Evolutionary conservation across 1,140 invertebrate species (phyloP).

Genomic region (Rhagoletis pomonella): DNA sequence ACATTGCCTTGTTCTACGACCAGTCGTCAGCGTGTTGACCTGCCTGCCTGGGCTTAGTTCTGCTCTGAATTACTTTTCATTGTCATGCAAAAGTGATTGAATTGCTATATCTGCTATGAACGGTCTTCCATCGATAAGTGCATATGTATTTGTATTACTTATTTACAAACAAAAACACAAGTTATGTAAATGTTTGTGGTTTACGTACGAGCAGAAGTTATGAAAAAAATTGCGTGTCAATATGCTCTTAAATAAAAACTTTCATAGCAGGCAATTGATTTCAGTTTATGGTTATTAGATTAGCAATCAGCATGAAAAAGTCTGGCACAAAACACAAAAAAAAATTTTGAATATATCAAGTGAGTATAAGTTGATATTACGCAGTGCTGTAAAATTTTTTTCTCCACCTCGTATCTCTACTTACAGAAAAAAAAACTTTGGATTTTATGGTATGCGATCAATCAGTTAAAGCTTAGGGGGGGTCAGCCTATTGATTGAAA

Average conservation of each 20-base stretch:
- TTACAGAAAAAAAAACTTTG: too few relatives aligned
- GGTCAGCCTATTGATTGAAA: too few relatives aligned
- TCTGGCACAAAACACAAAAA: background rate
- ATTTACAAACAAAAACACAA: background rate
- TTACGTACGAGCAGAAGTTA: background rate
- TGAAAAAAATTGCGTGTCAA: background rate
- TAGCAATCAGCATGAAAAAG: background rate
- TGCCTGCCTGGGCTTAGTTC: background rate
- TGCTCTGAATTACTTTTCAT: constrained; percentile 14
- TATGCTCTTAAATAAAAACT: background rate
- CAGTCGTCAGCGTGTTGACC: background rate
- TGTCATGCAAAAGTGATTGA: constrained; percentile 14
- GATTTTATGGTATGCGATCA: too few relatives aligned
- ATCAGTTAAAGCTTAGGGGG: too few relatives aligned
- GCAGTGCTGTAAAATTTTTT: too few relatives aligned
- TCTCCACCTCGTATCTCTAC: too few relatives aligned
- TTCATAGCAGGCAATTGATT: background rate
- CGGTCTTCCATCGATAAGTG: background rate
- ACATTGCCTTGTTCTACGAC: background rate
- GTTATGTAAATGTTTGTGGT: background rate
- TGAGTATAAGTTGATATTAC: too few relatives aligned
- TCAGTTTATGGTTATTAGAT: constrained; percentile 24
- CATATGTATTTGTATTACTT: background rate
- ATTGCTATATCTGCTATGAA: constrained; percentile 9
- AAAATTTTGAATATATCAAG: background rate